Base-by-base conservation (phyloP, 2,797 vertebrate species). In the Squalus acanthias region DNA sequence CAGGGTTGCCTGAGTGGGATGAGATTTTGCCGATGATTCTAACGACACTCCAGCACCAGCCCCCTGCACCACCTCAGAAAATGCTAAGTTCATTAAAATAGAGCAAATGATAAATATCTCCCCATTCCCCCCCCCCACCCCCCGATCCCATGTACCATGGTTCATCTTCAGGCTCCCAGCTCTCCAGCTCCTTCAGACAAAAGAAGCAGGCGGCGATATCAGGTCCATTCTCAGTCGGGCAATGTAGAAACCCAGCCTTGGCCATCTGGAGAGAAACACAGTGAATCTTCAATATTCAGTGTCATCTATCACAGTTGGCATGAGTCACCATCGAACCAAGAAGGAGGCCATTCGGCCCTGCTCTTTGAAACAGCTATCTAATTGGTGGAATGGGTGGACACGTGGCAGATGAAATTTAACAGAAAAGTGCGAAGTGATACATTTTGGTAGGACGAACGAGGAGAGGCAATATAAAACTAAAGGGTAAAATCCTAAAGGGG, bases 151-250 rank as follows among this genome's bases (percentile, higher is more conserved):
- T 3, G 0, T 87, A 99, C 98, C 98, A 97, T 6, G 98, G 98
- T 96, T 98, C 97, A 82, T 99, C 98, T 22, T 98, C 97, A 9
- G 98, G 98, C 96, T 99, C 98, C 99, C 98, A 99, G 93, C 98
- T 98, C n/a, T 98, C 98, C 65, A 98, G 96, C 96, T 98, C 98
- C 9, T 98, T 97, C 96, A 99, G 97, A 97, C 98, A 99, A 96
- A 98, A 99, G 97, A 98, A 98, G 97, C 98, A 98, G 96, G 98
- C 98, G 26, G 97, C 97, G 22, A 98, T 98, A 13, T 98, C 98
- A 13, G 98, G 98, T 96, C 98, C 98, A 60, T 98, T 98, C 97
- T 97, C 97, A 96, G 96, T 97, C 0, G 98, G 98, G 88, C 98
- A 98, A 97, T 98, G 98, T 96, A 99, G 97, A 96, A 98, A 98